A percentile compares a stretch with the other conserved stretches of the same genome.
Evolutionary conservation across 1,140 invertebrate species (phyloP).

Genomic region (Zaprionus kolodkinae): DNA sequence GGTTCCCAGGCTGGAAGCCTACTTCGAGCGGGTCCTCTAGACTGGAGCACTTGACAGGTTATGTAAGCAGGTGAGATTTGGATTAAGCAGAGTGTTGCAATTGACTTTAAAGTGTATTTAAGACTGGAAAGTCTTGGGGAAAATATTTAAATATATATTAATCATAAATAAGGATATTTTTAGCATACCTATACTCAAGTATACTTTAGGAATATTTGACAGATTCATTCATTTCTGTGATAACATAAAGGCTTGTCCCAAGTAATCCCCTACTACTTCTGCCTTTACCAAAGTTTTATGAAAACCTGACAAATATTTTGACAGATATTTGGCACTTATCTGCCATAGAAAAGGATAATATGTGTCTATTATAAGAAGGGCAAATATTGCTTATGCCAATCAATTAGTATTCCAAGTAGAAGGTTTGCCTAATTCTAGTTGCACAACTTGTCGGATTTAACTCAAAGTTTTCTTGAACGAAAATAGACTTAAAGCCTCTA

Average conservation of each 20-base stretch:
- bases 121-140: background rate
- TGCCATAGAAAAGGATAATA: background rate
- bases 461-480: background rate
- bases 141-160: background rate
- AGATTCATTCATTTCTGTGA: no score
- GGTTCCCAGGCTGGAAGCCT: background rate
- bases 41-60: background rate
- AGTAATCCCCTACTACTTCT: background rate
- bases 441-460: slow-evolving; percentile 9
- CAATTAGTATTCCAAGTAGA: background rate
- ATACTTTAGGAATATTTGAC: no score
- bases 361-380: background rate
- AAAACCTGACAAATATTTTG: background rate
- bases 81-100: background rate
- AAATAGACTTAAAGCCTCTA: slow-evolving; percentile 21
- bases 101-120: background rate
- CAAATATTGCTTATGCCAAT: slow-evolving; percentile 6
- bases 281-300: background rate
- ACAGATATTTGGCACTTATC: background rate
- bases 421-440: slow-evolving; percentile 5
- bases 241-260: background rate
- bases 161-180: no score
- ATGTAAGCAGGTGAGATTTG: background rate
- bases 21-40: background rate
- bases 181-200: no score